phyloP scores from a whole-genome alignment of 2,888 invertebrate genomes.

The Opisthograptis luteolata region DNA sequence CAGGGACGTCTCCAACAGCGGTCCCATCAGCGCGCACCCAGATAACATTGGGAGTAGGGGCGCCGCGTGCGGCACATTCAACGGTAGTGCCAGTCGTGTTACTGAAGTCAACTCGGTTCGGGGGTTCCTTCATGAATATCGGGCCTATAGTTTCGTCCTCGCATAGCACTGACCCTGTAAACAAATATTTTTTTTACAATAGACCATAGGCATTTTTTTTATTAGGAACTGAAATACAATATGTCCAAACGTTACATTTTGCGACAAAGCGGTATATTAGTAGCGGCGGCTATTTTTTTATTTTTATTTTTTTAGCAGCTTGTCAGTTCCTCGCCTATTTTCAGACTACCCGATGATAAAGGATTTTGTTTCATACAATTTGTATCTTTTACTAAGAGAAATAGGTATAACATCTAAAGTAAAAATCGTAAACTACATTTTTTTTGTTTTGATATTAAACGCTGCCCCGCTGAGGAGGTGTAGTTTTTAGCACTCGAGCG shows the following conservation, averaged over 20 bases:
- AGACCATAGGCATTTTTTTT: too few species aligned
- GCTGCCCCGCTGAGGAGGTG: conserved; percentile 12
- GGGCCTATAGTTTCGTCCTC: conserved; percentile 94
- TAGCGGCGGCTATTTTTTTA: neutral
- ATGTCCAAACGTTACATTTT: too few species aligned
- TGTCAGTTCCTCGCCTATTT: too few species aligned
- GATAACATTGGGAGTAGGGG: conserved; percentile 95
- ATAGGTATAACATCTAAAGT: too few species aligned
- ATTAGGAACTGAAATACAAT: too few species aligned
- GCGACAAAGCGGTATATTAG: too few species aligned
- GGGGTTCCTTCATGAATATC: conserved; percentile 95
- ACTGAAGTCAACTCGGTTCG: conserved; percentile 96
- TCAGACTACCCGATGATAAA: too few species aligned
- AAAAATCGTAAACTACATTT: neutral
- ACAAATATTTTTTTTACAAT: conserved; percentile 4
- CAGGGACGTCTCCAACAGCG: conserved; percentile 95
- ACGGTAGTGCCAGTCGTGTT: conserved; percentile 97
- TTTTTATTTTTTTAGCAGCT: too few species aligned
- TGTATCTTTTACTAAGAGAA: too few species aligned
- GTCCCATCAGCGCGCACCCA: conserved; percentile 97
- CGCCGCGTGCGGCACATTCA: conserved; percentile 95
- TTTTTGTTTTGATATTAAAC: conserved; percentile 6
- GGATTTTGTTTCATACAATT: too few species aligned
- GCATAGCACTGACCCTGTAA: conserved; percentile 77
- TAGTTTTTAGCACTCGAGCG: conserved; percentile 25